Percentiles rank a stretch among this genome's conserved stretches.
phyloP scores from a whole-genome alignment of 2,888 invertebrate genomes.

The Tuta absoluta region DNA sequence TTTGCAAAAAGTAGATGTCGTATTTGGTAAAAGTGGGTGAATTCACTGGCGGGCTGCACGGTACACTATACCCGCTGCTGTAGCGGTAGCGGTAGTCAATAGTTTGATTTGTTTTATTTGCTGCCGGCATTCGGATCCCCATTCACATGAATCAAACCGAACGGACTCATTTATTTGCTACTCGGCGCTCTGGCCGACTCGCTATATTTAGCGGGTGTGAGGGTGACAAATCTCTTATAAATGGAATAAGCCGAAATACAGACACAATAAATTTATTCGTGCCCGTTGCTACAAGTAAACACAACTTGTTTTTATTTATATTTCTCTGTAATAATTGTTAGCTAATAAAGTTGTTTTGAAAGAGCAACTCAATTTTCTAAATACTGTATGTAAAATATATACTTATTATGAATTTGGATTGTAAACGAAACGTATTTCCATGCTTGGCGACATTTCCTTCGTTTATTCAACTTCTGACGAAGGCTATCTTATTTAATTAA shows the following conservation, averaged over 20 bases:
- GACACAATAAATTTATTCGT: conserved; percentile 47
- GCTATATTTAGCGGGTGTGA: conserved; percentile 19
- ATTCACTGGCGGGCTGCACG: conserved; percentile 32
- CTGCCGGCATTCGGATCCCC: conserved; percentile 69
- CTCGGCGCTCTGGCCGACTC: conserved; percentile 45
- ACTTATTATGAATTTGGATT: conserved; percentile 39
- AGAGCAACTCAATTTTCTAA: too few species aligned
- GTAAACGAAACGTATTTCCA: conserved; percentile 16
- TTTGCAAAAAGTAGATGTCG: conserved; percentile 21
- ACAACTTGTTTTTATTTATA: neutral
- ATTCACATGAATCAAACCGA: conserved; percentile 77
- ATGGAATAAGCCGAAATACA: conserved; percentile 19
- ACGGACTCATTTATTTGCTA: conserved; percentile 78
- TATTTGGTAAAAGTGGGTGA: conserved; percentile 10
- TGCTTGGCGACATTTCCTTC: conserved; percentile 45
- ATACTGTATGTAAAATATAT: neutral
- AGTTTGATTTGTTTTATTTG: conserved; percentile 72
- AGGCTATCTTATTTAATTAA: conserved; percentile 70
- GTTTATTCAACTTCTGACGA: conserved; percentile 55
- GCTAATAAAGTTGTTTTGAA: too few species aligned
- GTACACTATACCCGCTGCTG: conserved; percentile 42
- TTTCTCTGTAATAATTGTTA: neutral
- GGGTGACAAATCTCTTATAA: conserved; percentile 55
- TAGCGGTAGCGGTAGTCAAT: conserved; percentile 40
- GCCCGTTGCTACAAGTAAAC: conserved; percentile 9